Conservation (phyloP, 2,888 invertebrate genomes). For the Teleiodes luculella region DNA sequence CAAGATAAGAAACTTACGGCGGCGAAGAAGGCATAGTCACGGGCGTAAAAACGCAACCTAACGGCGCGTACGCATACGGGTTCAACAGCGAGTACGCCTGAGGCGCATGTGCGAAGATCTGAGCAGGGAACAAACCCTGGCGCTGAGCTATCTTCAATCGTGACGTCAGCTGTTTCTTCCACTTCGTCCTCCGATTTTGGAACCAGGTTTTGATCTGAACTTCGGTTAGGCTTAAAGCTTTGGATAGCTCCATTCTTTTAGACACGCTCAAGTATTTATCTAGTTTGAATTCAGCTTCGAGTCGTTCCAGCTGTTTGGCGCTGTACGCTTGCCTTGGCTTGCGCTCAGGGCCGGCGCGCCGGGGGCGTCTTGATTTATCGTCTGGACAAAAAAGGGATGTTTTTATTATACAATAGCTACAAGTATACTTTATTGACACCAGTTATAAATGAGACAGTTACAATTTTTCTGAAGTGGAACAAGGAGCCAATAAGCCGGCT, state of each 20-base stretch:
- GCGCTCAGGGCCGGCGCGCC: slow-evolving; percentile 93
- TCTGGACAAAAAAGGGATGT: slow-evolving; percentile 70
- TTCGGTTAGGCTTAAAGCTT: slow-evolving; percentile 91
- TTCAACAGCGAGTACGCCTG: slow-evolving; percentile 81
- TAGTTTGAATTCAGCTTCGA: slow-evolving; percentile 96
- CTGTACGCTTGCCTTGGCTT: slow-evolving; percentile 98
- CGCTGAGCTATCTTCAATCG: slow-evolving; percentile 92
- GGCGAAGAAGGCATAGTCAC: slow-evolving; percentile 69
- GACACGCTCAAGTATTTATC: slow-evolving; percentile 98
- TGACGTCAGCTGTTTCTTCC: slow-evolving; percentile 97
- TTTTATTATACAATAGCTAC: no score
- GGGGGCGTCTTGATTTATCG: slow-evolving; percentile 88
- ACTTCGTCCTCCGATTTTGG: slow-evolving; percentile 96
- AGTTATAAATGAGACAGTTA: no score
- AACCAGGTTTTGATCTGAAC: slow-evolving; percentile 99
- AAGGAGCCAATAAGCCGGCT: no score
- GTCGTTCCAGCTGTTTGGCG: slow-evolving; percentile 92
- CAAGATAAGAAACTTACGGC: slow-evolving; percentile 32
- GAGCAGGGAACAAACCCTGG: slow-evolving; percentile 86
- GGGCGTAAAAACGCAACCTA: slow-evolving; percentile 79
- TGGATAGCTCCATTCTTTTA: slow-evolving; percentile 95
- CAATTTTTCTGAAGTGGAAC: no score
- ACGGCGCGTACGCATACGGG: slow-evolving; percentile 81
- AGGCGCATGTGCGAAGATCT: slow-evolving; percentile 81
- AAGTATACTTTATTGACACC: no score